Base-by-base conservation (phyloP, 2,797 vertebrate species). In the Channa striata region DNA sequence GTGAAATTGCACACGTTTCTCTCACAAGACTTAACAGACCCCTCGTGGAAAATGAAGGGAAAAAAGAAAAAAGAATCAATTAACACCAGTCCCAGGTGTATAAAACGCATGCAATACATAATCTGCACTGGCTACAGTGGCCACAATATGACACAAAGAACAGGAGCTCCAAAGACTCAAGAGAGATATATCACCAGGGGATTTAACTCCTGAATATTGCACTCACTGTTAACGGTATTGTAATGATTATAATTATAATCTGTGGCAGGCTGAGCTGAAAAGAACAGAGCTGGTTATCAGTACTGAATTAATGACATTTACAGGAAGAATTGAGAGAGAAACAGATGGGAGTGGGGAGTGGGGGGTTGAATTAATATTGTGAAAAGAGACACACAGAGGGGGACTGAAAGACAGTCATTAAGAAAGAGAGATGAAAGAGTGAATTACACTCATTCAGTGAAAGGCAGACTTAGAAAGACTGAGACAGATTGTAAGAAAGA, bases 221-320 rank as follows among this genome's bases (percentile, higher is more conserved):
- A 80, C 64, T 19, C 72, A 68, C 75, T 81, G 80, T 81, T 82
- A 68, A 77, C 59, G 39, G 80, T 81, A 88, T 82, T 84, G 78
- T 85, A 87, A 85, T 88, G 78, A 86, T 89, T 91, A 68, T 80
- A 88, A 89, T 88, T 89, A 82, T 82, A 80, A 86, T 90, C 72
- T 68, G 69, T 60, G 72, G 46, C 64, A 53, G 75, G 65, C 74
- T 78, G 83, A 82, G 85, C 71, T 74, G 79, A 88, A 80, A 76
- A 83, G 77, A 87, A 81, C 68, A 60, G 82, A 86, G 84, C 87
- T 82, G 69, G 85, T 89, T 92, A 91, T 91, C 86, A 71, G 76
- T 48, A 40, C 62, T 62, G 67, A 90, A 89, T 91, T 83, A 91
- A 92, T 89, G 83, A 86, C 89, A 85, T 91, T 87, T 87, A 83